Base-by-base conservation (phyloP, 2,888 invertebrate genomes). In the Polia nebulosa region DNA sequence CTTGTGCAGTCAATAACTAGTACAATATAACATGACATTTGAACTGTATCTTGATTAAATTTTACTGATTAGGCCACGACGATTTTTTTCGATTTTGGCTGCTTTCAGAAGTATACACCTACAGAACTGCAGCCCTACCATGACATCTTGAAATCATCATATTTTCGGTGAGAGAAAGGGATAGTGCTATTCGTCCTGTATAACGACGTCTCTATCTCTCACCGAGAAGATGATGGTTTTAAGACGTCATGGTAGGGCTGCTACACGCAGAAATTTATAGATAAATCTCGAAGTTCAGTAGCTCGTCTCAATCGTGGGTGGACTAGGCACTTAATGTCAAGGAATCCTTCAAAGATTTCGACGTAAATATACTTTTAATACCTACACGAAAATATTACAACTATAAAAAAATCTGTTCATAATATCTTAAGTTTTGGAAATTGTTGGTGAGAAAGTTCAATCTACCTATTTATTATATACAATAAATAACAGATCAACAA, bases 401-500 rank as follows among this genome's bases (percentile, higher is more conserved):
- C 49, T 22, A 34, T 11, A 27, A 45, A 22, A 36, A 22, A 49
- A 17, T 53, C 7, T 25, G 9, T 29, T n/a, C 55, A 56, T n/a
- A 32, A 47, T 25, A 22, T 3, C n/a, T 47, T 15, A 7, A 34
- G 7, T 4, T 25, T 20, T 11, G 36, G 44, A 32, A 74, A 36
- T 20, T 45, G 41, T 47, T 76, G 41, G 20, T 4, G 20, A 70
- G n/a, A 20, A 13, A 20, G 15, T 52, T 55, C 41, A 58, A 73
- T 78, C 72, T 45, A 70, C 22, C 51, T 78, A 61, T 73, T 66
- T 76, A 67, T 73, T 71, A 63, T 49, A 69, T 70, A 81, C 58
- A 71, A 69, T 65, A 66, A 69, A 60, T 71, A 73, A 73, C 57
- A 66, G 60, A 73, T 71, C 39, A 73, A 73, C 72, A 56, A 60